Base-by-base conservation (phyloP, 37 sponge, comb jelly and placozoan species). In the Tethya wilhelma region DNA sequence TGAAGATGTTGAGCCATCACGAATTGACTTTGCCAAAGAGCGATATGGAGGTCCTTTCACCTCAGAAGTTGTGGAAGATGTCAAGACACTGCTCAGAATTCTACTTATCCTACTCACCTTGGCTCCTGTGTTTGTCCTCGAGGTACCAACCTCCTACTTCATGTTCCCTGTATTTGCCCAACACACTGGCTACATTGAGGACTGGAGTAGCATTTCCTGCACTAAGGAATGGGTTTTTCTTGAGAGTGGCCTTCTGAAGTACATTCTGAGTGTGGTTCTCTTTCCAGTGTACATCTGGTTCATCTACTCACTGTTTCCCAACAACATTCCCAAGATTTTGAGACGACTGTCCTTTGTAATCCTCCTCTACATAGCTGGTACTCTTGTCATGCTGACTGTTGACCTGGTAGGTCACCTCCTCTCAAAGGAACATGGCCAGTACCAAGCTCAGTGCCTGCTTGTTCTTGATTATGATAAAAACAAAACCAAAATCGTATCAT, bases 21-120 rank as follows among this genome's bases (percentile, higher is more conserved):
- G 63, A n/a, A 12, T 60, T 7, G 63, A 60, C 63, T 60, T 25
- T 60, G 20, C 63, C 63, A 60, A 60, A 26, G 63, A 60, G 63
- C 11, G 63, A 23, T 60, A 60, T 60, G 63, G 63, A 12, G 63
- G 63, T n/a, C 63, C 63, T n/a, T 60, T 60, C 63, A 60, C 63
- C 7, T n/a, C 63, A 12, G 22, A 12, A 23, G 26, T n/a, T 25
- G 63, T 60, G 63, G 63, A 60, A 60, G 28, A 60, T 60, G 63
- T 60, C 63, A 60, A 60, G 22, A 25, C 63, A 12, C 22, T 60
- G 25, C 7, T 25, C 7, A 12, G 28, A 25, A n/a, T 60, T 6
- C 28, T 60, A 7, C 28, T 60, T 17, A 23, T 60, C 7, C 63
- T 60, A n/a, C 7, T 60, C 11, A 26, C 63, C 22, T 23, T 60